These are phyloP conservation scores for Corydoras maculifer DNA, from an alignment of 2,113 vertebrate genomes.

Conservation along the genomic window DNA sequence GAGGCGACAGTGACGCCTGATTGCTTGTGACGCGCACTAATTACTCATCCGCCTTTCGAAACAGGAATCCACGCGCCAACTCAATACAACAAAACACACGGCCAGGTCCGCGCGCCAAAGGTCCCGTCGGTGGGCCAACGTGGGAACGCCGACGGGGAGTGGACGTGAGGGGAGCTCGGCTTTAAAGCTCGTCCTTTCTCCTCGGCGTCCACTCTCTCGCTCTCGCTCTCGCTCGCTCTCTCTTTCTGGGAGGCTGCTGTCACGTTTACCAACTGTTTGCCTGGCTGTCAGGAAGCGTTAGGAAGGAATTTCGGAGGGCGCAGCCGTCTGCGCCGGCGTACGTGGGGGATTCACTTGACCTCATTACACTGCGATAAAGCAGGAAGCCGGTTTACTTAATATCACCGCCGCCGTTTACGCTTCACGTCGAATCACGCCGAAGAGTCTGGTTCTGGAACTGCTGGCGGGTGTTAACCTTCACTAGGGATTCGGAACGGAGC, in stretches of 20 bases:
- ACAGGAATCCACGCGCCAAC: not conserved
- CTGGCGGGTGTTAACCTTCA: constrained; percentile 64
- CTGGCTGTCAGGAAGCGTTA: constrained; percentile 97
- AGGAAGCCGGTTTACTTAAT: constrained; percentile 98
- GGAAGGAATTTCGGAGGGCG: constrained; percentile 67
- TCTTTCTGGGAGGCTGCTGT: constrained; percentile 66
- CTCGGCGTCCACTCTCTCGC: constrained; percentile 66
- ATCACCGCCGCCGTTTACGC: constrained; percentile 85
- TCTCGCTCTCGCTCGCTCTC: constrained; percentile 56
- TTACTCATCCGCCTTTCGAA: constrained; percentile 59
- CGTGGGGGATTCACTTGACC: constrained; percentile 98
- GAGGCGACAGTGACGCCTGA: constrained; percentile 50
- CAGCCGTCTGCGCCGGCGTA: constrained; percentile 93
- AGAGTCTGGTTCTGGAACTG: constrained; percentile 40
- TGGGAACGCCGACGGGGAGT: no score
- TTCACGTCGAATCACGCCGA: constrained; percentile 87
- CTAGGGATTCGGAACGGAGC: no score
- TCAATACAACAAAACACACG: not conserved
- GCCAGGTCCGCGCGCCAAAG: no score
- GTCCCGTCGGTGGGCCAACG: no score
- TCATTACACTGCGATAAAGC: constrained; percentile 98
- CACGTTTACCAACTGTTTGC: constrained; percentile 90
- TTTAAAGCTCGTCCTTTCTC: no score
- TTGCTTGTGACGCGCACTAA: constrained; percentile 44
- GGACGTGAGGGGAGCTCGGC: no score